These are phyloP conservation scores for Sinhomidia bicolor DNA, from an alignment of 2,888 invertebrate genomes.

Conservation along the genomic window DNA sequence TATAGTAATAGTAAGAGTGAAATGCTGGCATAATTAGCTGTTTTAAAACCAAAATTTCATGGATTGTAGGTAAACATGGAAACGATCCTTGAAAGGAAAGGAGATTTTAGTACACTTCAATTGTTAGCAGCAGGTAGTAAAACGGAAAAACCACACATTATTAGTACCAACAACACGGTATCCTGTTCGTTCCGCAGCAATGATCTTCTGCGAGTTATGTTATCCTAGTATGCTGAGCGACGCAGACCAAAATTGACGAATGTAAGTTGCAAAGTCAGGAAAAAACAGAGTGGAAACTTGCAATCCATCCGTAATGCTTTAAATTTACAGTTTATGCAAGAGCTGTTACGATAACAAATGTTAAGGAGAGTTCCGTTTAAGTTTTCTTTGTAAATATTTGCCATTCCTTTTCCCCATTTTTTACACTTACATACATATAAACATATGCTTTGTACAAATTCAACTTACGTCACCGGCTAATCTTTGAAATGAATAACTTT, in stretches of 20 bases:
- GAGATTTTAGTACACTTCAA: background rate
- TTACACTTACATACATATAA: background rate
- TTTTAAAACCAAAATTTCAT: background rate
- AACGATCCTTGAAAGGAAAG: background rate
- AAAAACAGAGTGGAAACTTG: constrained; percentile 50
- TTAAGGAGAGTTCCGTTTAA: constrained; percentile 31
- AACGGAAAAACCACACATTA: constrained; percentile 61
- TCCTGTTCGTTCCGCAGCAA: constrained; percentile 69
- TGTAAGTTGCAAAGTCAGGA: background rate
- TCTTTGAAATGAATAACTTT: background rate
- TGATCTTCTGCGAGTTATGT: constrained; percentile 6
- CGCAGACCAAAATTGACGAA: background rate
- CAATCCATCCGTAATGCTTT: background rate
- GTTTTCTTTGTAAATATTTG: background rate
- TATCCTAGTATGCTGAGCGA: background rate
- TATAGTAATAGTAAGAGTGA: background rate
- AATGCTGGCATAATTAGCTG: background rate
- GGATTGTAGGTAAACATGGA: background rate
- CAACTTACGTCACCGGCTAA: background rate
- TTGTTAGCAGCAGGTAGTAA: background rate
- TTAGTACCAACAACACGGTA: constrained; percentile 16
- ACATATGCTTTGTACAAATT: background rate
- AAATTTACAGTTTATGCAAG: background rate
- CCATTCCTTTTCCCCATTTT: background rate
- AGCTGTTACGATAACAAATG: constrained; percentile 2